phyloP scores from a whole-genome alignment of 1,140 invertebrate species.

The Euglossa dilemma region DNA sequence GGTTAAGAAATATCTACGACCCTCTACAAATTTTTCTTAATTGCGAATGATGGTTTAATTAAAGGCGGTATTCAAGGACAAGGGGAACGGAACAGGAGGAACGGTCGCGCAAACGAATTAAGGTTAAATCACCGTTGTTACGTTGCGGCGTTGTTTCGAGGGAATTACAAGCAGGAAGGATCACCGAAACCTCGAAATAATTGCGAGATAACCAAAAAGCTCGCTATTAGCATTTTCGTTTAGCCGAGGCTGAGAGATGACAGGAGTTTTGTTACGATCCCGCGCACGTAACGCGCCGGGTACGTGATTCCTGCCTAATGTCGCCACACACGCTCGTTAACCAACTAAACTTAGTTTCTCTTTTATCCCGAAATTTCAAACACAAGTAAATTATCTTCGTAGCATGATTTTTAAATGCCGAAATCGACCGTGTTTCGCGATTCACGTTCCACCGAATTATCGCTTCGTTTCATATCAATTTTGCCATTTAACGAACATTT shows the following conservation, averaged over 20 bases:
- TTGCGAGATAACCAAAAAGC: slow-evolving; percentile 21
- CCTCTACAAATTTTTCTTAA: slow-evolving; percentile 1
- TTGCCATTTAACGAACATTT: no score
- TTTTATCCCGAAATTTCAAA: not conserved
- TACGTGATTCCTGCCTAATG: not conserved
- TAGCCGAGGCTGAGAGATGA: not conserved
- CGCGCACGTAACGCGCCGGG: not conserved
- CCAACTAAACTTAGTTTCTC: slow-evolving; percentile 6
- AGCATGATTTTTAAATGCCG: not conserved
- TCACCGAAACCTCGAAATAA: slow-evolving; percentile 31
- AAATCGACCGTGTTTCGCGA: no score
- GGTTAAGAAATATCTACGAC: not conserved
- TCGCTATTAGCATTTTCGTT: slow-evolving; percentile 48
- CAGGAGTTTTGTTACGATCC: not conserved
- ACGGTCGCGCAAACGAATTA: not conserved
- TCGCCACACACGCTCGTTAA: not conserved
- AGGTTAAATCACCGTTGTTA: slow-evolving; percentile 18
- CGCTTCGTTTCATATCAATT: no score
- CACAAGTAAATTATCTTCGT: slow-evolving; percentile 4
- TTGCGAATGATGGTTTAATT: slow-evolving; percentile 11
- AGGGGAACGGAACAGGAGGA: no score
- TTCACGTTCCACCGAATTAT: no score
- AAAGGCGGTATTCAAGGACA: not conserved
- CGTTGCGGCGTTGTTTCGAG: not conserved
- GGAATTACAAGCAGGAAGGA: slow-evolving; percentile 22